These are phyloP conservation scores for Salvelinus namaycush DNA, from an alignment of 2,113 vertebrate genomes.

Conservation along the genomic window DNA sequence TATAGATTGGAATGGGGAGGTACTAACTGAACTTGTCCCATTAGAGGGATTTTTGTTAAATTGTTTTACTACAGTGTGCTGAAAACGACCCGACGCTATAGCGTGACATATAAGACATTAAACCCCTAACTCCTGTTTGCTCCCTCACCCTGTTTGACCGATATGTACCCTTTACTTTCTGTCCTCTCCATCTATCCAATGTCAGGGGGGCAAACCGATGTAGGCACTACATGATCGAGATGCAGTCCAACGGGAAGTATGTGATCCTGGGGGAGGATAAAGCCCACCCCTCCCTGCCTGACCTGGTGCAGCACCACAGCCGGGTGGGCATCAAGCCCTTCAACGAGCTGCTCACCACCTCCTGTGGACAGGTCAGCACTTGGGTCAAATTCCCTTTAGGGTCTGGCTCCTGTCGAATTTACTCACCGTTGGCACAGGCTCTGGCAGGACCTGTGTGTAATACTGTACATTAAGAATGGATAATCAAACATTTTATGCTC, in stretches of 20 bases:
- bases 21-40: no score
- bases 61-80: no score
- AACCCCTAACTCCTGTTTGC: no score
- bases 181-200: background rate
- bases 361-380: constrained; percentile 69
- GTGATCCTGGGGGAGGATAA: constrained; percentile 75
- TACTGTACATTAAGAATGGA: no score
- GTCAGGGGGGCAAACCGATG: constrained; percentile 62
- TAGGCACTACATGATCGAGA: constrained; percentile 77
- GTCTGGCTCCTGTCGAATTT: no score
- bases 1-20: no score
- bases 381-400: background rate
- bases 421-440: no score
- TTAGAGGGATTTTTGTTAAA: no score
- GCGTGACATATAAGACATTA: no score
- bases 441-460: no score
- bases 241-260: constrained; percentile 71
- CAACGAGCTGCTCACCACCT: constrained; percentile 66
- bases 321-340: constrained; percentile 72
- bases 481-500: no score
- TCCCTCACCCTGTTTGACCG: background rate
- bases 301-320: constrained; percentile 69
- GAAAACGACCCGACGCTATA: no score
- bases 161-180: background rate
- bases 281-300: constrained; percentile 64